Evolutionary conservation across 30 jellyfish, hydroid and myxozoan species (phyloP), one percentile per base, ranked within the genome.

Genomic region (Aurelia aurita): DNA sequence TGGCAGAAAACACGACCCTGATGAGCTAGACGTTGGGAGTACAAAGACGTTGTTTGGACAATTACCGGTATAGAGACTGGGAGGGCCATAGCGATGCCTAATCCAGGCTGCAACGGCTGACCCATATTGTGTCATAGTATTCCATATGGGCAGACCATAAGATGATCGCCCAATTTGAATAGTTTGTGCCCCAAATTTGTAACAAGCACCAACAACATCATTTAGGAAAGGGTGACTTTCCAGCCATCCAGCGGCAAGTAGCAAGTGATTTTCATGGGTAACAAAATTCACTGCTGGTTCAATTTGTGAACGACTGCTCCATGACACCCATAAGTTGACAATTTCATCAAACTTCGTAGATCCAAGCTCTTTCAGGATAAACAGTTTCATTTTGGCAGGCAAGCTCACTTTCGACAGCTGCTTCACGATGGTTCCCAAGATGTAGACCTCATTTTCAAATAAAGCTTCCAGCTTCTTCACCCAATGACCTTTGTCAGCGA

Each of bases 371-470:
- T 46, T 20, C 46, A 80, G 68, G 51, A 80, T 10, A 28, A 54
- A 65, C 58, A 80, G 23, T 61, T 80, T 80, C 90, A 80, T 63
- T 69, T 80, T 80, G 6, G 64, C 90, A 31, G 79, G 69, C 47
- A 80, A 31, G 58, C 54, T 63, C 7, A 14, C 39, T 53, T 67
- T 76, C 32, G 47, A 72, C 32, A 80, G 76, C 55, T 80, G 83
- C 75, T 80, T 80, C 46, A 66, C 83, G 25, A 80, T 39, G 13
- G 90, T 80, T 7, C 90, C 90, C 23, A 22, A 7, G 26, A 80
- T 80, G 65, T 80, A 80, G 7, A 61, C 90, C 69, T 64, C 90
- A 51, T 80, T 76, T 23, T 49, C 76, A 4, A 82, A 45, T 20
- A 82, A 43, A 2, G 44, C 28, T 68, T 82, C 92, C 58, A 82